Evolutionary conservation across 2,113 vertebrate genomes (phyloP), one percentile per base, ranked within the genome.

Genomic region (Paratilapia polleni): DNA sequence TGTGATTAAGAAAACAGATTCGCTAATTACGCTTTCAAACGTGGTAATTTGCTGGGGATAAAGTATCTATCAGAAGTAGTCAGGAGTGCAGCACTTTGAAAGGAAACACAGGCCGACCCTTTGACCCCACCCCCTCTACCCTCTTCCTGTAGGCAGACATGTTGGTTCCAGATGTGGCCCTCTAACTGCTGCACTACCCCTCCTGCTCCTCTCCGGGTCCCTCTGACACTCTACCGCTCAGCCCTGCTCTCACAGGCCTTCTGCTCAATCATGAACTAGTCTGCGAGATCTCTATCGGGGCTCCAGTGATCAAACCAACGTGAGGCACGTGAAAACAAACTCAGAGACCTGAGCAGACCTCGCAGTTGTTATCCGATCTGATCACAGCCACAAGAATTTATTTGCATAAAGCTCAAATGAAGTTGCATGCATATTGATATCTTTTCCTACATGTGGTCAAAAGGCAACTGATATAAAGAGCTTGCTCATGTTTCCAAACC

Each of bases 21-120:
- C 96, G 93, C 96, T 98, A 98, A 98, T 98, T 99, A 96, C 92
- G 94, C 95, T 96, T 97, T 97, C 96, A 97, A 97, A 97, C 94
- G 95, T 95, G 94, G 96, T 97, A 97, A 98, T 97, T 99, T 98
- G 96, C 96, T 91, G 96, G 93, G 97, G 96, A 97, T 98, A 97
- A 98, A 97, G 97, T 97, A 99, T 97, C 97, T 96, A 97, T 98
- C 97, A 98, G 96, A 96, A 96, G 96, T 91, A 96, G 96, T 96
- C 96, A 95, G 94, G 96, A 96, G 96, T 95, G 91, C 92, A 94
- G 94, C 95, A 95, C 94, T 96, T 94, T 95, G 96, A 97, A 96
- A 97, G 96, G 97, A 97, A 97, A 97, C 97, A 96, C 95, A 95
- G 94, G 83, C 92, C 94, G 96, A 97, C 96, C 97, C 95, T 91